phyloP scores from a whole-genome alignment of 2,888 invertebrate species.

The Hybos culiciformis region DNA sequence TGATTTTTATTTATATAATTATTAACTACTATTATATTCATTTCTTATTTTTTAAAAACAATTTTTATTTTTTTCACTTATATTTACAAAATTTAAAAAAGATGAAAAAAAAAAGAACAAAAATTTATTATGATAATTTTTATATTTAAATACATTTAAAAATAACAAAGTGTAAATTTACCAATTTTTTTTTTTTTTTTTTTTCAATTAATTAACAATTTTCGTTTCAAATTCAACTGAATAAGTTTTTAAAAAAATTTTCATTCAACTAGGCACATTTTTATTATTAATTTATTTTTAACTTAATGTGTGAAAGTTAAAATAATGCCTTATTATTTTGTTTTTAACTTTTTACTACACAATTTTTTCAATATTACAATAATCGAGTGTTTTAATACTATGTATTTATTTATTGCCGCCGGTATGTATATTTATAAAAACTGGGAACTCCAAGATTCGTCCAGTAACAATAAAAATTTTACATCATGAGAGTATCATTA shows the following conservation, averaged over 20 bases:
- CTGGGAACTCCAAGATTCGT: no score
- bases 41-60: neutral
- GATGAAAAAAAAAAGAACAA: no score
- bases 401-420: no score
- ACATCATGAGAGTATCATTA: no score
- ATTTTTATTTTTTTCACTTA: neutral
- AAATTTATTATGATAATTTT: no score
- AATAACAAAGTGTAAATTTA: no score
- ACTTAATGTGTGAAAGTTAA: no score
- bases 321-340: neutral
- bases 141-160: no score
- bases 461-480: no score
- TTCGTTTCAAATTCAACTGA: neutral
- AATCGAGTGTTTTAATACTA: no score
- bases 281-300: neutral
- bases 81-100: neutral
- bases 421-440: no score
- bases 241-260: neutral
- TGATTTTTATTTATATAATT: neutral
- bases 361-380: neutral
- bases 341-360: neutral
- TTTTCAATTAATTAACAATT: neutral
- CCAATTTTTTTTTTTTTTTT: neutral
- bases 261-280: neutral
- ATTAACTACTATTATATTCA: neutral